Evolutionary conservation across 2,113 vertebrate genomes (phyloP), one percentile per base, ranked within the genome.

Genomic region (Panurus biarmicus): DNA sequence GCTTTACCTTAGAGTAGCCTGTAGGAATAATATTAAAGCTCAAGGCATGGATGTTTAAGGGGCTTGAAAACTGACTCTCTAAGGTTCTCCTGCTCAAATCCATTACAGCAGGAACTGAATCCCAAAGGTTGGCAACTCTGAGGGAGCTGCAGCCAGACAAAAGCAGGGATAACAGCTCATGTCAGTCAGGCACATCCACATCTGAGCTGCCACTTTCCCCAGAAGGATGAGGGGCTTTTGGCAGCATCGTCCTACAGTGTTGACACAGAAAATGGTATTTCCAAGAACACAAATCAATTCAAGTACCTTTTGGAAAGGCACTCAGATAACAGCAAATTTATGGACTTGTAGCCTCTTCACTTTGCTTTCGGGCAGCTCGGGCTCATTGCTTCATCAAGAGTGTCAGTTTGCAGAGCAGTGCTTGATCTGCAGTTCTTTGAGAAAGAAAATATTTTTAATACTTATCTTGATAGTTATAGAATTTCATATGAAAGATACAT

Each of bases 381-480:
- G 50, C 60, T 87, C 80, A 0, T 94, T 93, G 93, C 94, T 94
- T 89, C 89, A 82, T 77, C 86, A 21, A 4, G 21, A 77, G 94
- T 88, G 85, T 91, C 67, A 45, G 85, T 50, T 95, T 95, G 76
- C 91, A 93, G 60, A 51, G 64, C 75, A 65, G 19, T 16, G 56
- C 69, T 91, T 56, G 60, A 81, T 80, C 89, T 87, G 74, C 83
- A 87, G 79, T 94, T 91, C 76, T 61, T 53, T 44, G 51, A 89
- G 66, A 91, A 95, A 42, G 65, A 91, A 94, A 95, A 90, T 83
- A 91, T 93, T 95, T 94, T 94, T 78, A 26, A 93, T 93, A 93
- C 82, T 96, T 96, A 96, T 96, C 96, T 96, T 84, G 88, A 94
- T 94, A 92, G 75, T 74, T 64, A 80, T 26, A 96, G 94, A 94